A percentile compares a stretch with the other conserved stretches of the same genome.
These are phyloP conservation scores for Aelia acuminata DNA, from an alignment of 2,888 invertebrate genomes.

Conservation along the genomic window DNA sequence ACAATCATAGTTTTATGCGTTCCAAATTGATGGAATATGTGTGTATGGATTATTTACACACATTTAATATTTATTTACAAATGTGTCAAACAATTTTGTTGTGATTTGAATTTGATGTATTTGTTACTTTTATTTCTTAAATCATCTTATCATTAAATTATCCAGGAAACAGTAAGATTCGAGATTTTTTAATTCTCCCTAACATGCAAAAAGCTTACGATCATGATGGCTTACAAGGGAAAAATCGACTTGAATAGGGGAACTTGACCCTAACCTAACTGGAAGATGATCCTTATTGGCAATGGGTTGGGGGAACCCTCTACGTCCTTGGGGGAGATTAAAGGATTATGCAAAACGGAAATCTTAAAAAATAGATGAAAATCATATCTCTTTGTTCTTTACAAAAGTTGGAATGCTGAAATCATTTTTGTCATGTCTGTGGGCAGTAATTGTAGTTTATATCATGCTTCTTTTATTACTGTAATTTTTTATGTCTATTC, in stretches of 20 bases:
- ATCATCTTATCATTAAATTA: no score
- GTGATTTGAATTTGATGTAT: no score
- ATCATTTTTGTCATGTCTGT: not conserved
- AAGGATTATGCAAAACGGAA: conserved; percentile 26
- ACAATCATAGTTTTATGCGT: no score
- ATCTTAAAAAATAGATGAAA: not conserved
- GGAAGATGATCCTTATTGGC: conserved; percentile 32
- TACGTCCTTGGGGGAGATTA: not conserved
- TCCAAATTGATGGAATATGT: no score
- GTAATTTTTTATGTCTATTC: no score
- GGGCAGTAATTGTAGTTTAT: no score
- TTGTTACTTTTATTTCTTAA: no score
- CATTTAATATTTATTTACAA: no score
- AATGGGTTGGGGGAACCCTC: not conserved
- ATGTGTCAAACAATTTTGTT: no score
- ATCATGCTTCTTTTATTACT: no score
- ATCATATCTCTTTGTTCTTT: not conserved
- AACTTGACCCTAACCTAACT: conserved; percentile 23
- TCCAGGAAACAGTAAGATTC: not conserved
- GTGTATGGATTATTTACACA: no score
- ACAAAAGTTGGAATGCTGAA: not conserved
- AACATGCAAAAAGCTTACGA: not conserved
- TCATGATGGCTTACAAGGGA: not conserved
- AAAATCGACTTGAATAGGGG: not conserved
- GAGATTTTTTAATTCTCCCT: not conserved